Base-by-base conservation (phyloP, 2,888 invertebrate genomes). In the Cactoblastis cactorum region DNA sequence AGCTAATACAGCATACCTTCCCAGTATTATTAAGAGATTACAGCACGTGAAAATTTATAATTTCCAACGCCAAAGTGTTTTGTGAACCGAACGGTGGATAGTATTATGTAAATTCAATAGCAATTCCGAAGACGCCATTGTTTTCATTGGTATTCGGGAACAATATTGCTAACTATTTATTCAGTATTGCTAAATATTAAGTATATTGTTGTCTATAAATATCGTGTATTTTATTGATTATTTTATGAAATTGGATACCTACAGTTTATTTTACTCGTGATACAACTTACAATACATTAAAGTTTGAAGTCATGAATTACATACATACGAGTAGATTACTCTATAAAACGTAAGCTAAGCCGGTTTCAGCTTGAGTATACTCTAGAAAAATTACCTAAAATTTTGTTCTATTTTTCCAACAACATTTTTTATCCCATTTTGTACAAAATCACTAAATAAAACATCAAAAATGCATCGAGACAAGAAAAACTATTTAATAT, bases 401-500 rank as follows among this genome's bases (percentile, higher is more conserved):
- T 8, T 15, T 28, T 1, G 28, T 43, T 43, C 28, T 41, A 8
- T 22, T 22, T 41, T 22, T 22, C 33, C 15, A 37, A 35, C 15
- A 15, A 15, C 17, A 22, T 22, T 22, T 22, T 22, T 32, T 5
- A 17, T 12, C 17, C 5, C 11, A 15, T 14, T 2, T 46, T 18
- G 18, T 46, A 15, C 17, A 9, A 18, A 33, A 34, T 33, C 34
- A 55, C 56, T 61, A 68, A 73, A 68, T 71, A 73, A 69, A 66
- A 62, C 61, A 62, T 59, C 71, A 73, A 80, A 83, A 85, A 79
- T 60, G 75, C 79, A 80, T 63, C 63, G 75, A 80, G 63, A 77
- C 75, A 74, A 74, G 78, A 80, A 75, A 76, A 87, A 85, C 88
- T 87, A 87, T 87, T 87, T 89, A 88, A 88, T 88, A 88, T 80